These are phyloP conservation scores for Spinibarbus caldwelli DNA, from an alignment of 2,797 vertebrate species.

Conservation along the genomic window DNA sequence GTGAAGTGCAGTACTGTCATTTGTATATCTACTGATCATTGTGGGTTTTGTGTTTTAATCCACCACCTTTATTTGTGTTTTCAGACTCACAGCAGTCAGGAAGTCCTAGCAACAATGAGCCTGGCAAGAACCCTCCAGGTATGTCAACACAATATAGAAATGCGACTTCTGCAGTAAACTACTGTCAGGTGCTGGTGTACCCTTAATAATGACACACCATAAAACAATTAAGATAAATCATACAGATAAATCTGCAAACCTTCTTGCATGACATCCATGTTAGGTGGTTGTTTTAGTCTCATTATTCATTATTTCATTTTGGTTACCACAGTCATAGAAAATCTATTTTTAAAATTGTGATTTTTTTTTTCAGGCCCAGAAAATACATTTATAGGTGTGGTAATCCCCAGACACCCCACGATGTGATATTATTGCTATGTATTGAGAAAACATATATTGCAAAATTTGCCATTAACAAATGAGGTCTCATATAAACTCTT, in stretches of 20 bases:
- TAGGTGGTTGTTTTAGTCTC: background rate
- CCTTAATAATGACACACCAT: background rate
- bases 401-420: background rate
- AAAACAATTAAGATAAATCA: background rate
- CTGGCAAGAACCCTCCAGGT: conserved; percentile 99
- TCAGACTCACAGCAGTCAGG: conserved; percentile 98
- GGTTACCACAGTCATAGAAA: background rate
- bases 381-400: no score
- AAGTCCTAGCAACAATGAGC: conserved; percentile 99
- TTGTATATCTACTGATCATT: conserved; percentile 14
- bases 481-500: background rate
- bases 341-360: no score
- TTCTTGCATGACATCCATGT: background rate
- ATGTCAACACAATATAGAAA: conserved; percentile 74
- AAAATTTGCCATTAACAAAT: background rate
- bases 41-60: conserved; percentile 56
- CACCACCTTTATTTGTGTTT: conserved; percentile 77
- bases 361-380: no score
- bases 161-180: background rate
- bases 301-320: background rate
- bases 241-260: background rate
- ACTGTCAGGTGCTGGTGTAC: background rate
- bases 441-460: background rate
- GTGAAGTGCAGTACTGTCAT: conserved; percentile 34
- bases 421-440: background rate